Conservation (phyloP, 2,113 vertebrate species). For the Corapipo altera region DNA sequence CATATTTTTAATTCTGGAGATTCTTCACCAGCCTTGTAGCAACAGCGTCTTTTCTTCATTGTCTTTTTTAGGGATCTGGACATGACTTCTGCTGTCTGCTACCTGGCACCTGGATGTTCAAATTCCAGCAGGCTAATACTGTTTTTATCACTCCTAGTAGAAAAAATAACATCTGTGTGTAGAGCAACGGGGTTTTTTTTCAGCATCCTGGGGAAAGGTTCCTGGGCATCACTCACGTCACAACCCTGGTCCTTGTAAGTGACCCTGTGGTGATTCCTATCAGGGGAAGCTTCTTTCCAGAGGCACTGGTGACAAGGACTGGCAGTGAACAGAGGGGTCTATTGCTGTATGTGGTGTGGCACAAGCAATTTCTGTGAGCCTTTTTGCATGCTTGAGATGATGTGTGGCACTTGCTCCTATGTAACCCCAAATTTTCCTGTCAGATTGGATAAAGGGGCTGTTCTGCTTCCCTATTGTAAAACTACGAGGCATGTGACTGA, state of each 20-base stretch:
- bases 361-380: background rate
- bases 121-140: background rate
- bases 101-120: background rate
- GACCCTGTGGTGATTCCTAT: background rate
- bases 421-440: background rate
- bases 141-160: background rate
- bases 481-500: background rate
- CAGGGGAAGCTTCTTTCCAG: background rate
- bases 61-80: background rate
- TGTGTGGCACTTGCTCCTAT: background rate
- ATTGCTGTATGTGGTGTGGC: accelerated
- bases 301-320: background rate
- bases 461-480: background rate
- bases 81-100: background rate
- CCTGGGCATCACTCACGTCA: background rate
- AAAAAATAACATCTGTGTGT: background rate
- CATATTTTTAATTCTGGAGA: background rate
- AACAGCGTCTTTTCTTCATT: background rate
- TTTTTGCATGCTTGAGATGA: background rate
- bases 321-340: background rate
- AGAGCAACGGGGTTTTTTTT: background rate
- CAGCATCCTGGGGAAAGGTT: background rate
- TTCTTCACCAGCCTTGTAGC: background rate
- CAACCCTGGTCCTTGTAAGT: background rate
- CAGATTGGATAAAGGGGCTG: background rate